These are phyloP conservation scores for Galendromus occidentalis DNA, from an alignment of 1,140 invertebrate genomes.

Conservation along the genomic window DNA sequence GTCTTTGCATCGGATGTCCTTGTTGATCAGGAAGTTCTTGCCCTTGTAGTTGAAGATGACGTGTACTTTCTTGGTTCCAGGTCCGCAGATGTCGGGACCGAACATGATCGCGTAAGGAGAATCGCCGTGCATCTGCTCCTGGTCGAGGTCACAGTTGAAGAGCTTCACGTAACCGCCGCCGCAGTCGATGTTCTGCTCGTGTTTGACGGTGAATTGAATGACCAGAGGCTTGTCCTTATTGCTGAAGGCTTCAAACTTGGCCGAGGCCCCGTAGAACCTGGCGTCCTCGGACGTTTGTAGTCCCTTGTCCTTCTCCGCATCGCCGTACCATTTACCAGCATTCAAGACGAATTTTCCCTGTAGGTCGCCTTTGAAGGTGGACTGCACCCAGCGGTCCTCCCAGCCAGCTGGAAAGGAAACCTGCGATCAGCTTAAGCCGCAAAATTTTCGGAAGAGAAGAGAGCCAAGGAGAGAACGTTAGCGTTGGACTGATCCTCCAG, in stretches of 20 bases:
- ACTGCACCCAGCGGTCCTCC: conserved; percentile 73
- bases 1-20: conserved; percentile 53
- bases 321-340: conserved; percentile 87
- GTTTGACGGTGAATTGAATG: conserved; percentile 92
- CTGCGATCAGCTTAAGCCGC: neutral
- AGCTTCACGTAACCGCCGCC: conserved; percentile 96
- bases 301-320: conserved; percentile 75
- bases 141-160: conserved; percentile 71
- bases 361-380: conserved; percentile 76
- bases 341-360: conserved; percentile 79
- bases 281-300: conserved; percentile 91
- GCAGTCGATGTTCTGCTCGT: conserved; percentile 98
- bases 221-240: conserved; percentile 61
- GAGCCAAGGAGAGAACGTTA: too few relatives aligned
- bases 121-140: conserved; percentile 86
- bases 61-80: conserved; percentile 95
- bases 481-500: too few relatives aligned
- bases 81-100: conserved; percentile 96
- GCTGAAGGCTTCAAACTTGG: conserved; percentile 68
- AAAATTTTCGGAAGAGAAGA: too few relatives aligned
- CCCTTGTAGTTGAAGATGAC: conserved; percentile 98
- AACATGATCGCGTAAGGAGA: conserved; percentile 94
- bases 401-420: conserved; percentile 46
- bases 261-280: conserved; percentile 82
- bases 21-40: conserved; percentile 92